phyloP scores from a whole-genome alignment of 2,888 invertebrate genomes.

The Clunio marinus region DNA sequence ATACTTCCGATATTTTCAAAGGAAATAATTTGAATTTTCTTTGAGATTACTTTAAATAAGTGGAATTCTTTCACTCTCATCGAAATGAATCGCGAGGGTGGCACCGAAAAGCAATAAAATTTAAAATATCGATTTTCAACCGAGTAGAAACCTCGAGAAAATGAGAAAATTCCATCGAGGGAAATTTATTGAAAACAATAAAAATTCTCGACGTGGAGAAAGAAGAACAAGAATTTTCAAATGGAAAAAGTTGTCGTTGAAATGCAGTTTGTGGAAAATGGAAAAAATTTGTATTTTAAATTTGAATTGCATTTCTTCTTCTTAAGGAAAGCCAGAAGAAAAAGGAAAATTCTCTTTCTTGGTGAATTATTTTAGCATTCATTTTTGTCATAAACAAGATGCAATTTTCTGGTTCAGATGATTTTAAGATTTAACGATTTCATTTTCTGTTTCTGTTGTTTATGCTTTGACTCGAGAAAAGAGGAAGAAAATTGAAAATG shows the following conservation, averaged over 20 bases:
- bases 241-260: constrained; percentile 3
- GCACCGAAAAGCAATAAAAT: constrained; percentile 18
- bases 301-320: no score
- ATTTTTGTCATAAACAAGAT: neutral
- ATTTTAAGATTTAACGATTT: neutral
- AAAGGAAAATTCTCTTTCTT: constrained; percentile 2
- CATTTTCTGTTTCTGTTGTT: neutral
- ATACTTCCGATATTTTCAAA: no score
- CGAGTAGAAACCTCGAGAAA: neutral
- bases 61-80: no score
- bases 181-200: constrained; percentile 7
- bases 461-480: neutral
- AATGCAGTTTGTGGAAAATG: neutral
- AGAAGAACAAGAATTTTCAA: neutral
- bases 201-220: neutral
- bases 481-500: no score
- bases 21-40: no score
- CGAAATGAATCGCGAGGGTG: no score
- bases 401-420: neutral
- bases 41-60: no score
- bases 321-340: no score
- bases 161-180: neutral
- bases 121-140: constrained; percentile 21
- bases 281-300: neutral
- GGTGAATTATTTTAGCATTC: neutral